Base-by-base conservation (phyloP, 1,140 invertebrate species). In the Coelopa frigida region DNA sequence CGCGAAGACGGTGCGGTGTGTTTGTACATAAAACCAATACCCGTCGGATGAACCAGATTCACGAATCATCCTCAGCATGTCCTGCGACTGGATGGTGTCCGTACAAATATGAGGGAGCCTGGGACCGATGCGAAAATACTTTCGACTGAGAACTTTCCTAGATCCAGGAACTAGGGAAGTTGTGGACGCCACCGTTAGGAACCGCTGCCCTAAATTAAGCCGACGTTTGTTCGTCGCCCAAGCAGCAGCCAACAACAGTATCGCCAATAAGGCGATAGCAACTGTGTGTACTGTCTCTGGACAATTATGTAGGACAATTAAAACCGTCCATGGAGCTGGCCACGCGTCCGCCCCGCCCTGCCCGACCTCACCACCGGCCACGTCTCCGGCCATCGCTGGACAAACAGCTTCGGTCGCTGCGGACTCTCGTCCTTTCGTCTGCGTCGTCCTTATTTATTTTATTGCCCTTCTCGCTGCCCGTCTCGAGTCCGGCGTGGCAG, bases 281-380 rank as follows among this genome's bases (percentile, higher is more conserved):
- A 27, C 39, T 41, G 26, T 41, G 15, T 20, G 24, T 41, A 11
- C 14, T 29, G 7, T 7, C n/a, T n/a, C n/a, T 29, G 27, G 5
- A 27, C 40, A 42, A 42, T 42, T 42, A 42, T 42, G 10, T 27
- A 21, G 40, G 4, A 27, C 40, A 42, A 42, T 42, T 42, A 42
- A 42, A 42, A 18, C 3, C 32, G 40, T 29, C 23, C 32, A 5
- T 42, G 14, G 27, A 20, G 7, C 7, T 29, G 7, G 27, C 27
- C n/a, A n/a, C n/a, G n/a, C n/a, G n/a, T 29, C n/a, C 7, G 7
- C 27, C 27, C n/a, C n/a, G 27, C n/a, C 7, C 27, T 8, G 27
- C n/a, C n/a, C 7, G 7, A 29, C 27, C n/a, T 29, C 27, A n/a
- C n/a, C n/a, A 29, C 7, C n/a, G 27, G 7, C 7, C 27, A 8